These are phyloP conservation scores for Bibio marci DNA, from an alignment of 2,888 invertebrate species.

Conservation along the genomic window DNA sequence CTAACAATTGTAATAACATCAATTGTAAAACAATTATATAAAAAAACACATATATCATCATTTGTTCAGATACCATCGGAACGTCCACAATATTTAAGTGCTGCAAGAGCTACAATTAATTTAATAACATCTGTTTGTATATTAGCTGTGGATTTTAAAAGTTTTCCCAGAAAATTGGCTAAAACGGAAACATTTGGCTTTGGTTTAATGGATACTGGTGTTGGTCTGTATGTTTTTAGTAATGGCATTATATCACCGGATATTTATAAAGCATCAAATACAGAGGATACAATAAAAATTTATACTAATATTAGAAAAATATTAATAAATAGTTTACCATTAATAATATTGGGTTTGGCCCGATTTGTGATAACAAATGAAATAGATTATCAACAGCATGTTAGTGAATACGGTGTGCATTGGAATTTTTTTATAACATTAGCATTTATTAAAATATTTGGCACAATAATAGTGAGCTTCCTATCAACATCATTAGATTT, in stretches of 20 bases:
- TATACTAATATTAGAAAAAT: too few species aligned
- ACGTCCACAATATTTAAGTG: conserved; percentile 38
- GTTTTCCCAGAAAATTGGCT: conserved; percentile 70
- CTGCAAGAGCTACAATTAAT: conserved; percentile 50
- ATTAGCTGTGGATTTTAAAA: conserved; percentile 81
- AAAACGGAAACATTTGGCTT: conserved; percentile 79
- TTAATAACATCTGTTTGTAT: conserved; percentile 66
- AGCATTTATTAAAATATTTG: conserved; percentile 60
- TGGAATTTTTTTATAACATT: conserved; percentile 98
- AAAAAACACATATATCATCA: conserved; percentile 12
- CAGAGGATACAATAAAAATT: conserved; percentile 7
- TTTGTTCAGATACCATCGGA: conserved; percentile 15
- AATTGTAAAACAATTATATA: conserved; percentile 5
- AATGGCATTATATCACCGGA: conserved; percentile 60
- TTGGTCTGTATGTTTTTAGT: conserved; percentile 68
- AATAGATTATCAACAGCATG: conserved; percentile 70
- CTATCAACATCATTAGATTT: conserved; percentile 21
- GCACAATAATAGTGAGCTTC: conserved; percentile 35
- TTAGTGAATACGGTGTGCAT: conserved; percentile 89
- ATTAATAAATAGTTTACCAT: conserved; percentile 22
- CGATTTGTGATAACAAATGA: conserved; percentile 42
- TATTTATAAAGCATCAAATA: conserved; percentile 12
- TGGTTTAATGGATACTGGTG: conserved; percentile 90
- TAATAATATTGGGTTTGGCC: conserved; percentile 41
- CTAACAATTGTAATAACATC: conserved; percentile 9